A percentile compares a stretch with the other conserved stretches of the same genome.
Conservation (phyloP, 2,113 vertebrate genomes). For the Panurus biarmicus region DNA sequence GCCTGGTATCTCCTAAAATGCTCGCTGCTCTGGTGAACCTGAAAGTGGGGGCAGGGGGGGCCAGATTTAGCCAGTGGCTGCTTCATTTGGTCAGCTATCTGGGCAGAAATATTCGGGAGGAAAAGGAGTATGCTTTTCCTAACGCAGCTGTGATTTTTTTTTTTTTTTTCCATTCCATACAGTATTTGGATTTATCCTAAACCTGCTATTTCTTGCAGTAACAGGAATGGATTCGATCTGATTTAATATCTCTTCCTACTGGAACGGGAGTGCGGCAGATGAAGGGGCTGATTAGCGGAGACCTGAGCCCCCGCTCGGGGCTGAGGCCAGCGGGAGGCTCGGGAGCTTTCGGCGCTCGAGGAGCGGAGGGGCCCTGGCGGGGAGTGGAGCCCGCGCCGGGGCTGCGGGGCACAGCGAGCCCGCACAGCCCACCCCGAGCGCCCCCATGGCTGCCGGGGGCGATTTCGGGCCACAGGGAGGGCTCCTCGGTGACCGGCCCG, state of each 20-base stretch:
- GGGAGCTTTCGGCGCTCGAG: background rate
- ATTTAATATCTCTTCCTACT: background rate
- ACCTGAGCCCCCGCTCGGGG: background rate
- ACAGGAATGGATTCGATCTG: background rate
- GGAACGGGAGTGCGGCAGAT: background rate
- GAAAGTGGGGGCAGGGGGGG: background rate
- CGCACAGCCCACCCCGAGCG: rapidly evolving
- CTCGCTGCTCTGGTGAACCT: background rate
- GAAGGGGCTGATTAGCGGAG: rapidly evolving
- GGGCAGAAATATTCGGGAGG: background rate
- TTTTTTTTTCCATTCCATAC: background rate
- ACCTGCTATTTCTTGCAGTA: background rate
- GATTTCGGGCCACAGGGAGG: rapidly evolving
- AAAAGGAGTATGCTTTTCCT: background rate
- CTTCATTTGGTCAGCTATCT: background rate
- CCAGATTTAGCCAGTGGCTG: background rate
- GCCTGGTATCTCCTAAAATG: background rate
- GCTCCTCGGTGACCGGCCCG: rapidly evolving
- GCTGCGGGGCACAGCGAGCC: background rate
- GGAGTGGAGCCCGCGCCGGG: rapidly evolving
- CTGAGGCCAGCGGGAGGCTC: background rate
- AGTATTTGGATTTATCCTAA: background rate
- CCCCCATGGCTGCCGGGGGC: rapidly evolving
- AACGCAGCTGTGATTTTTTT: background rate
- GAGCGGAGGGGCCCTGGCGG: background rate